Conservation (phyloP, 2,888 invertebrate genomes). For the Panzeria rudis region DNA sequence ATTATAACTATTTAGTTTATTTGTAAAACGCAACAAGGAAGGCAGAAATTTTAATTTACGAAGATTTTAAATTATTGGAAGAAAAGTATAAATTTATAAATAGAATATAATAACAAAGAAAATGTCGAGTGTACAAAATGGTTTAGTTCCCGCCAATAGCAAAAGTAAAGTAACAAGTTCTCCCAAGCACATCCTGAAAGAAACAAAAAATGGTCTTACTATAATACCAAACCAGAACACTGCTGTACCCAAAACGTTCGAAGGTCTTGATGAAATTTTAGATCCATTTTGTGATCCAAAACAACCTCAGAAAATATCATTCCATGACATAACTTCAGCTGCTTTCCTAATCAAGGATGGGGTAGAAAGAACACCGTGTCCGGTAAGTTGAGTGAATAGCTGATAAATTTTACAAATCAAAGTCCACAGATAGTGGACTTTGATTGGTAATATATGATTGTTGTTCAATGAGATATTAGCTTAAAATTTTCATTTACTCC, state of each 20-base stretch:
- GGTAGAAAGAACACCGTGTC: slow-evolving; percentile 93
- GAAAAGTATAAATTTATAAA: not conserved
- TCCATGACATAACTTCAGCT: slow-evolving; percentile 95
- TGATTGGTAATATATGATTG: too few species aligned
- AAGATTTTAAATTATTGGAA: not conserved
- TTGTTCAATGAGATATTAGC: not conserved
- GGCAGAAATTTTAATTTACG: not conserved
- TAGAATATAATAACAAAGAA: slow-evolving; percentile 42
- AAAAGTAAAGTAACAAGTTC: not conserved
- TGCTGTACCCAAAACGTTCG: slow-evolving; percentile 52
- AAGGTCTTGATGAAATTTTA: slow-evolving; percentile 76
- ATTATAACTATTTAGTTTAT: slow-evolving; percentile 67
- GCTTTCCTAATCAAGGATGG: slow-evolving; percentile 94
- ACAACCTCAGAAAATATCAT: slow-evolving; percentile 88
- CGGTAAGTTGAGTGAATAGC: slow-evolving; percentile 84
- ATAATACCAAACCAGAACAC: slow-evolving; percentile 36
- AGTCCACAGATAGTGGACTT: not conserved
- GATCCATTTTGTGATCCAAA: slow-evolving; percentile 88
- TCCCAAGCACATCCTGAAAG: slow-evolving; percentile 28
- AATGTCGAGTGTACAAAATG: slow-evolving; percentile 55
- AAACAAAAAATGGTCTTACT: slow-evolving; percentile 50
- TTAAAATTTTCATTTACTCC: not conserved
- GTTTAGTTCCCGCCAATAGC: slow-evolving; percentile 31
- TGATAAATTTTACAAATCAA: not conserved
- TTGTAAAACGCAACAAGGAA: slow-evolving; percentile 39